These are phyloP conservation scores for Palythoa grandiflora DNA, from an alignment of 92 coral and sea anemone genomes.

Conservation along the genomic window DNA sequence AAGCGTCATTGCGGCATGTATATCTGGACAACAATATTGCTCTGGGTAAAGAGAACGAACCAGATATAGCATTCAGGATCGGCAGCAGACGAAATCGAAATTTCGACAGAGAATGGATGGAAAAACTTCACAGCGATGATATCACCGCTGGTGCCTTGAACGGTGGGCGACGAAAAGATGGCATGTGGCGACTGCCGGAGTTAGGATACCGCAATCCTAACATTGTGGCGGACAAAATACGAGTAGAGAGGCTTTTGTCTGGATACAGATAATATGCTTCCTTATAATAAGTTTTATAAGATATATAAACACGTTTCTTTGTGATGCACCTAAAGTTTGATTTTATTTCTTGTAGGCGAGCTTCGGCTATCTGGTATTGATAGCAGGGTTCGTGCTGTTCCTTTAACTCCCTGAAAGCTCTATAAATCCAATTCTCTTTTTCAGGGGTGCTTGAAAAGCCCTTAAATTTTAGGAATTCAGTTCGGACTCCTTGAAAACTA, in stretches of 20 bases:
- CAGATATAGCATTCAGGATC: slow-evolving; percentile 16
- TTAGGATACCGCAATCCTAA: slow-evolving; percentile 76
- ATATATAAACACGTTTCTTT: not conserved
- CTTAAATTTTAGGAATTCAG: no score
- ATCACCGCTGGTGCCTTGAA: slow-evolving; percentile 21
- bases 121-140: slow-evolving; percentile 44
- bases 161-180: slow-evolving; percentile 55
- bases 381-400: no score
- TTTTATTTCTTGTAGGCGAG: not conserved
- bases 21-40: slow-evolving; percentile 1
- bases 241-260: slow-evolving; percentile 70
- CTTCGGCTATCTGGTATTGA: not conserved
- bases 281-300: not conserved
- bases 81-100: slow-evolving; percentile 53
- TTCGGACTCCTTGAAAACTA: no score
- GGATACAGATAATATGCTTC: slow-evolving; percentile 66
- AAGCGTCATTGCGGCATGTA: slow-evolving; percentile 34
- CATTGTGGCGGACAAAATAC: slow-evolving; percentile 64
- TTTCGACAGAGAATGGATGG: slow-evolving; percentile 58
- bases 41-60: slow-evolving; percentile 33
- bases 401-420: no score
- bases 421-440: no score
- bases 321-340: not conserved
- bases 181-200: slow-evolving; percentile 64
- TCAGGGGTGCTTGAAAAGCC: no score